Evolutionary conservation across 2,113 vertebrate species (phyloP), one percentile per base, ranked within the genome.

Genomic region (Pyxicephalus adspersus): DNA sequence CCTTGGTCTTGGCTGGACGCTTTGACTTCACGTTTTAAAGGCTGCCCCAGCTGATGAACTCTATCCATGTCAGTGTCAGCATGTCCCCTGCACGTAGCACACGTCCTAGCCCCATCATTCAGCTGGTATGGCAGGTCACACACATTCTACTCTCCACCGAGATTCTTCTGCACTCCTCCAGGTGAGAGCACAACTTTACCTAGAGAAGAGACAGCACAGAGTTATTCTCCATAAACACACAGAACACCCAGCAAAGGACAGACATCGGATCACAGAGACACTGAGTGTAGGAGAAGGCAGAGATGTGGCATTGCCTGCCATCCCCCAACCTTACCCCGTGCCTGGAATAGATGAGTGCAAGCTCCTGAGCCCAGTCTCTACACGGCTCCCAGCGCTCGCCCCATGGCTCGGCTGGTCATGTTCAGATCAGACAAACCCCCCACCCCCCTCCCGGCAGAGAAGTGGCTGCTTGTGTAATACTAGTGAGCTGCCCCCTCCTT

Each of bases 41-140:
- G 84, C 88, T 84, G 84, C 83, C 89, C 85, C 19, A 83, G 87
- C 86, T 86, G 86, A 80, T 88, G 85, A 84, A 84, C 86, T 86
- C 86, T 83, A 86, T 85, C 86, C 84, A 29, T 87, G 83, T 71
- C 76, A 68, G 75, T 79, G 81, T 80, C 64, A 85, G 86, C 83
- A 85, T 89, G 86, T 87, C 76, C 63, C 54, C 52, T 65, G 80
- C 80, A 81, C 80, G 70, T 65, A 60, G 72, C 71, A 38, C 83
- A 81, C 78, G 78, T 72, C 58, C 78, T 57, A 3, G 58, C 64
- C 34, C 83, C 83, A 84, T 84, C 23, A 51, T 76, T 74, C 76
- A 73, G 25, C 70, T 67, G 28, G 13, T 34, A 54, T 34, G 26
- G 77, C 64, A 45, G 57, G 13, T 26, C 29, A 61, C 58, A 6